Evolutionary conservation across 1,140 invertebrate genomes (phyloP), one percentile per base, ranked within the genome.

Genomic region (Gryllus bimaculatus): DNA sequence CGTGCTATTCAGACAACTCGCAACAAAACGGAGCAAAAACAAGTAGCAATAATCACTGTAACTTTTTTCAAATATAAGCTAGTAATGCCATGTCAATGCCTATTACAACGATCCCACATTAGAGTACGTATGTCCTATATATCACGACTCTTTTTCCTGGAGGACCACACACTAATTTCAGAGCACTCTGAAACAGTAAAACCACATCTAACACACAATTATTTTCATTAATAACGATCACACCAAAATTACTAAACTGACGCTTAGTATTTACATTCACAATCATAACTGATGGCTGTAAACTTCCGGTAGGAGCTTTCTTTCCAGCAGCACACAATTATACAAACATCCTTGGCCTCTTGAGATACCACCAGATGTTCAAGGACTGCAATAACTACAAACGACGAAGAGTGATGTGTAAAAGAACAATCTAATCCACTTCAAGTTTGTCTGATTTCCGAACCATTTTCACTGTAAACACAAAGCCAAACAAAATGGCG

Each of bases 401-500:
- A 77, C 10, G 20, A 7, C 18, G 47, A 77, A 13, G 47, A 54
- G 18, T 49, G 20, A 7, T 47, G 21, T 13, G 12, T 54, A 54
- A 47, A 20, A 10, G 20, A 8, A 47, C 26, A 76, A 47, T 18
- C 13, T 76, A 26, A 39, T 15, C 48, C 75, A 39, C 75, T 47
- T 47, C 39, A 76, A 76, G 75, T 76, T 77, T 77, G 48, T 47
- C 76, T 77, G 76, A 48, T 21, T 48, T 20, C 47, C 48, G 76
- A 48, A 77, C 47, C 76, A 77, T 20, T 77, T 77, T 20, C 76
- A 77, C 48, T 20, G 48, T 77, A 77, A 77, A 77, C 48, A 77
- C 76, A 77, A 77, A 48, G 47, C 76, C 48, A 77, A 77, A 77
- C 76, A 77, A 77, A 77, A 77, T 77, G 76, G 76, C 76, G 76